Evolutionary conservation across 2,888 invertebrate genomes (phyloP), one percentile per base, ranked within the genome.

Genomic region (Drosophila longiperda): DNA sequence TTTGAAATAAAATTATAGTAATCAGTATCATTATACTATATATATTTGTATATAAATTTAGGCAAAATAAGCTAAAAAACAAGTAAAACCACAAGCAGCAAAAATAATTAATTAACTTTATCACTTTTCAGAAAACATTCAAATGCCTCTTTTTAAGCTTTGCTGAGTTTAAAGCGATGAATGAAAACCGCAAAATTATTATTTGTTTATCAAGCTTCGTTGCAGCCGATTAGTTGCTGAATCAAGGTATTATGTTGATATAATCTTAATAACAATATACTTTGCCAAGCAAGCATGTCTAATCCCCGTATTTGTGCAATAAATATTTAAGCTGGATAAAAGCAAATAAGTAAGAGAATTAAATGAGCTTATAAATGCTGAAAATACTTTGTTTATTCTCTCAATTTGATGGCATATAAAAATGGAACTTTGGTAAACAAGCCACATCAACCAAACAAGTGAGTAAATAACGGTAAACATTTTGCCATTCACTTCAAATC

Each of bases 401-500:
- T 45, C 66, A 66, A 66, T 55, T 55, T 33, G 54, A 75, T 53
- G 36, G 66, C 49, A 61, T 58, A 58, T 34, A 71, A 33, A 75
- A 58, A 53, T 58, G 26, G 33, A 53, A 32, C 48, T 58, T 64
- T 70, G 61, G 50, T 50, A 74, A 67, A 70, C 49, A 66, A 67
- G 50, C 59, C 69, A 32, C 58, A 45, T 33, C 50, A 40, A 26
- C 26, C 49, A 65, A 63, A 63, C 34, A 58, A 66, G 63, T 60
- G 59, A 66, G 74, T 65, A 77, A 82, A 82, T 73, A 57, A 49
- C 68, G 65, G 79, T 74, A 79, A 79, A 77, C 72, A 66, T 82
- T 82, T 77, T 69, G 73, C 77, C 79, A 82, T 82, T 75, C 74
- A 68, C 57, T 58, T 61, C 73, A 76, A 76, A 80, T 82, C 77